phyloP scores from a whole-genome alignment of 2,888 invertebrate species.

The Plagiodera versicolora region DNA sequence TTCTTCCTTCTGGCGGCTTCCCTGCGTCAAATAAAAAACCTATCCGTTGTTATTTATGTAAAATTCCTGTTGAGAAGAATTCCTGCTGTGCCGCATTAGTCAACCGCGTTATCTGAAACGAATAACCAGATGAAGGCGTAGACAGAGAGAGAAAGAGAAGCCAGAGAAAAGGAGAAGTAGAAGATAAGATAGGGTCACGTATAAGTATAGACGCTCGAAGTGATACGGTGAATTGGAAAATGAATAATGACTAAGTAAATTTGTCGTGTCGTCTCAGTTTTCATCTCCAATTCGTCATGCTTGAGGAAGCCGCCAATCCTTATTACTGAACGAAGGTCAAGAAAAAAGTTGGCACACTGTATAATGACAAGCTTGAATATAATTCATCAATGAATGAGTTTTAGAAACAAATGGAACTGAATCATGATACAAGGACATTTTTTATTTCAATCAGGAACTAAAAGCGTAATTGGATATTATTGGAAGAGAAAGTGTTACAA shows the following conservation, averaged over 20 bases:
- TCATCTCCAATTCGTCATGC: neutral
- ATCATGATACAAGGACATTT: too few relatives aligned
- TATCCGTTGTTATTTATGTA: conserved; percentile 11
- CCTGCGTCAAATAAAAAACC: neutral
- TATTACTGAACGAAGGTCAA: neutral
- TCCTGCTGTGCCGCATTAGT: neutral
- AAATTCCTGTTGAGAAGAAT: conserved; percentile 6
- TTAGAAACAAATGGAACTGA: too few relatives aligned
- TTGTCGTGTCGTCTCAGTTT: neutral
- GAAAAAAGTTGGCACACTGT: too few relatives aligned
- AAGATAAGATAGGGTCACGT: too few relatives aligned
- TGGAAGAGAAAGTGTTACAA: too few relatives aligned
- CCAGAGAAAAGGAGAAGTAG: too few relatives aligned
- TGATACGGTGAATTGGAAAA: neutral
- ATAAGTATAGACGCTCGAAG: neutral
- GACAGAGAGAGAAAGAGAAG: neutral
- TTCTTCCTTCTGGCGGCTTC: conserved; percentile 1
- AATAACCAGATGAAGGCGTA: conserved; percentile 2
- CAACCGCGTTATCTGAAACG: conserved; percentile 6
- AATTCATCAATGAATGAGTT: too few relatives aligned
- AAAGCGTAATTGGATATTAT: too few relatives aligned
- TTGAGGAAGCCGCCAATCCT: neutral
- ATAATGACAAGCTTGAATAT: too few relatives aligned
- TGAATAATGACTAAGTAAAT: neutral
- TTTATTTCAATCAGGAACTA: too few relatives aligned